phyloP scores from a whole-genome alignment of 2,113 vertebrate species.

The Laticauda colubrina region DNA sequence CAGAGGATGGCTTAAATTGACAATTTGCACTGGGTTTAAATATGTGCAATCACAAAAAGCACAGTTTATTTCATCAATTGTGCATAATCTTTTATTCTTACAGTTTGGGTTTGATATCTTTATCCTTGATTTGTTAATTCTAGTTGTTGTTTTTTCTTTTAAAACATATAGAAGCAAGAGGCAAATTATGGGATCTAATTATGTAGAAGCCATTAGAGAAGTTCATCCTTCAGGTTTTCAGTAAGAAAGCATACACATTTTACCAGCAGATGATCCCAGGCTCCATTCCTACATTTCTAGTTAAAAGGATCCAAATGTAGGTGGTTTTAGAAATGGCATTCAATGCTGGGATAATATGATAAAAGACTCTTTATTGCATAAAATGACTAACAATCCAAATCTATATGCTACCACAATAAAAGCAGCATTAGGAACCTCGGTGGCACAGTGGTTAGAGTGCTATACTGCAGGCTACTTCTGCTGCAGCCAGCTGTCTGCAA shows the following conservation, averaged over 20 bases:
- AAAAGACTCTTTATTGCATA: background rate
- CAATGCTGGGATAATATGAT: background rate
- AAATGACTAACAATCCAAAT: background rate
- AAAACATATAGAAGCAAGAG: background rate
- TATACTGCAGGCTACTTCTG: too few relatives aligned
- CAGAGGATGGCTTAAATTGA: too few relatives aligned
- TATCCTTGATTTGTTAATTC: background rate
- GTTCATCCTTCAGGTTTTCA: background rate
- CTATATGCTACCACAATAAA: background rate
- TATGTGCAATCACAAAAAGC: background rate
- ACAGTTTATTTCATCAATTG: too few relatives aligned
- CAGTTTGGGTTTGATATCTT: background rate
- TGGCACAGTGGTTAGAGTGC: too few relatives aligned
- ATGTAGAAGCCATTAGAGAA: background rate
- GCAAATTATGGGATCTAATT: background rate
- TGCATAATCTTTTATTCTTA: background rate
- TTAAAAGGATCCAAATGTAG: background rate
- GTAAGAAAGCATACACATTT: background rate
- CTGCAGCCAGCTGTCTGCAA: too few relatives aligned
- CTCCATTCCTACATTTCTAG: background rate
- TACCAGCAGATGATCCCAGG: background rate
- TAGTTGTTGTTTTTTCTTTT: background rate
- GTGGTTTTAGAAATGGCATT: background rate
- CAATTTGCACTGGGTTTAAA: background rate
- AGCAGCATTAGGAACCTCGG: background rate